Base-by-base conservation (phyloP, 2,888 invertebrate species). In the Thumatha senex region DNA sequence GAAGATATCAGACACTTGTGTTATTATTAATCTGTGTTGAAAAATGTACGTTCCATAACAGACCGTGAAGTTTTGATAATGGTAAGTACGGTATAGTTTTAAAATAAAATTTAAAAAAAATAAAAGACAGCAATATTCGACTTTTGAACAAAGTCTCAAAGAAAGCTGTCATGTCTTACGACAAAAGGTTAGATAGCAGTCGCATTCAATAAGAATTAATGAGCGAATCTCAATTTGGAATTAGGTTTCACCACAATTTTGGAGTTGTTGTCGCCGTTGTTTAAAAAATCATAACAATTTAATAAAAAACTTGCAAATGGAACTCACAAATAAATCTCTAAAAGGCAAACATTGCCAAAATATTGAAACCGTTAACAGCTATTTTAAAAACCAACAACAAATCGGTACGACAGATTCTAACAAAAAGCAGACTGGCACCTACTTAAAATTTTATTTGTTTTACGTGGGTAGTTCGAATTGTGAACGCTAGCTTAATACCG, bases 381-480 rank as follows among this genome's bases (percentile, higher is more conserved):
- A 40, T 46, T 48, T 13, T 18, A 48, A 43, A 54, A 10, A 34
- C 46, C 50, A 58, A 51, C 48, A 56, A 55, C 40, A 51, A 54
- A 54, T 30, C 18, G 14, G 14, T 41, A 51, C 46, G 45, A 54
- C 52, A 45, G 47, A 59, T 52, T 35, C 52, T 31, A 11, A 31
- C 7, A 41, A 40, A 40, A 46, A 46, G 18, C 2, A 41, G 30
- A 58, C 45, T 50, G 52, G 50, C 44, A 14, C 68, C 68, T 48
- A 70, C 68, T 49, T 51, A 9, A 1, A 7, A 35, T 39, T 48
- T 60, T 58, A 56, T 70, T 68, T 67, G 56, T 54, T 47, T 56
- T 36, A 64, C 46, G 71, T 70, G 65, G 68, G 68, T 68, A 68
- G 68, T 61, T 61, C 53, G 36, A 62, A 65, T 64, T 63, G 70